phyloP scores from a whole-genome alignment of 2,113 vertebrate genomes.

The Dromaius novaehollandiae region DNA sequence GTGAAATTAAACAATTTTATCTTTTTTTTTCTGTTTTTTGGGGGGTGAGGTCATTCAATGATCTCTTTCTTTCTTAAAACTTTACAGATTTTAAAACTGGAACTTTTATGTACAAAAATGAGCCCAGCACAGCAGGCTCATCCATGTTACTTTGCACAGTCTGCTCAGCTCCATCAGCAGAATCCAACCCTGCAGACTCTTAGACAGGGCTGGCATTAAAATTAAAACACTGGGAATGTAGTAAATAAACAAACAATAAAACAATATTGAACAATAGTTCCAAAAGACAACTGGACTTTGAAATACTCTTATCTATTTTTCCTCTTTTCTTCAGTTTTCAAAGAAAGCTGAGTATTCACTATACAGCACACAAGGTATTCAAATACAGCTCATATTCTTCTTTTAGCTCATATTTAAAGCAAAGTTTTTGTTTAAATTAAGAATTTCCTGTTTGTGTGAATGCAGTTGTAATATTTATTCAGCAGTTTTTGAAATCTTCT shows the following conservation, averaged over 20 bases:
- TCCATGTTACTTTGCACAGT: not conserved
- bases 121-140: not conserved
- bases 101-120: not conserved
- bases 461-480: not conserved
- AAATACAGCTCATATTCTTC: not conserved
- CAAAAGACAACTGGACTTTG: not conserved
- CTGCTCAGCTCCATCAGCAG: not conserved
- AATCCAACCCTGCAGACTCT: not conserved
- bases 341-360: not conserved
- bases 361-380: not conserved
- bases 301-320: not conserved
- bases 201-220: not conserved
- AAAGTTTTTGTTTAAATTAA: not conserved
- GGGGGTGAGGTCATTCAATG: not conserved
- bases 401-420: not conserved
- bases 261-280: not conserved
- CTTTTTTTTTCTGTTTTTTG: not conserved
- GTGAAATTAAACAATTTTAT: not conserved
- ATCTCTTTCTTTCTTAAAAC: not conserved
- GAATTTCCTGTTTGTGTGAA: not conserved
- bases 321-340: not conserved
- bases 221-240: not conserved
- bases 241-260: not conserved
- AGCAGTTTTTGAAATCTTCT: not conserved
- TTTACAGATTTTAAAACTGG: not conserved